Evolutionary conservation across 2,797 vertebrate genomes (phyloP).

Genomic region (Anguilla obscura): DNA sequence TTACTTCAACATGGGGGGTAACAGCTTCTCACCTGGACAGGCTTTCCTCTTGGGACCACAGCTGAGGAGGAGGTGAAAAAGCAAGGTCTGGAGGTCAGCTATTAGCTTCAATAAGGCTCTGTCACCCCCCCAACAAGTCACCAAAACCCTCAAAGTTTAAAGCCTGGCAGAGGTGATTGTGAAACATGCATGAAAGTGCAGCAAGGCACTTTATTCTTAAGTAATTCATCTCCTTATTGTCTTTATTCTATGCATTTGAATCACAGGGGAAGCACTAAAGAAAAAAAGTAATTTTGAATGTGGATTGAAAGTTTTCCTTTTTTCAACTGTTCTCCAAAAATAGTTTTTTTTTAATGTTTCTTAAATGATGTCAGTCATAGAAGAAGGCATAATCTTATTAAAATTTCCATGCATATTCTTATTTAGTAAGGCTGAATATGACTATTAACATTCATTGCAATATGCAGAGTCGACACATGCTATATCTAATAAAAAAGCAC

Average conservation of each 20-base stretch:
- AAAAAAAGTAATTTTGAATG: neutral
- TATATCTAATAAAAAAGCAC: too few species aligned
- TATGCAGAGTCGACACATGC: too few species aligned
- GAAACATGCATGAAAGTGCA: neutral
- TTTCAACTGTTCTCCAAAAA: too few species aligned
- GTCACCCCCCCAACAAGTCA: neutral
- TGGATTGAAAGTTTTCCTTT: neutral
- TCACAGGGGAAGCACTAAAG: neutral
- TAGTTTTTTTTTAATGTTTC: too few species aligned
- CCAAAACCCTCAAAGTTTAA: neutral
- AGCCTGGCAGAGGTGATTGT: neutral
- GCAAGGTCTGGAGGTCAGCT: conserved; percentile 6
- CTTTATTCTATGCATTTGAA: neutral
- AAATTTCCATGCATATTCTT: too few species aligned
- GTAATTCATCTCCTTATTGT: neutral
- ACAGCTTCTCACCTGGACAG: conserved; percentile 7
- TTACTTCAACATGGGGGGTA: neutral
- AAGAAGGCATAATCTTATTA: too few species aligned
- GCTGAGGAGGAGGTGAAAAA: neutral
- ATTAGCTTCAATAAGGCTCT: neutral
- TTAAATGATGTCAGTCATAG: too few species aligned
- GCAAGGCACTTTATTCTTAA: neutral
- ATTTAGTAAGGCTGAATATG: neutral
- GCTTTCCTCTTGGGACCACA: neutral
- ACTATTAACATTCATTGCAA: neutral